Base-by-base conservation (phyloP, 2,113 vertebrate species). In the Poeciliopsis prolifica region DNA sequence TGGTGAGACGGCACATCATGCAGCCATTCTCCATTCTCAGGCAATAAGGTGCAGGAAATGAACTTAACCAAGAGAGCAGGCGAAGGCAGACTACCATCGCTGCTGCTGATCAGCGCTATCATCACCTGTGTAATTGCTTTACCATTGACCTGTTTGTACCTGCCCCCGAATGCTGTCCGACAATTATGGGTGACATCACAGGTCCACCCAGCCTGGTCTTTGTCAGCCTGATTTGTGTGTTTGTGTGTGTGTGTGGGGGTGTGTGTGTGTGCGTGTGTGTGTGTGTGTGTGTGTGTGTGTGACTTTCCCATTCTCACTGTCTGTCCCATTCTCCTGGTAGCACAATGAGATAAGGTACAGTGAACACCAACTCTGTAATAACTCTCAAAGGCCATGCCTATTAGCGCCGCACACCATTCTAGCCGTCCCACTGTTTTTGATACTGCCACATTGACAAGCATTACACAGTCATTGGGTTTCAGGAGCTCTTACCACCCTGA, bases 391-490 rank as follows among this genome's bases (percentile, higher is more conserved):
- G 91, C 91, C 85, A 74, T 82, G 87, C 68, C 88, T 85, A 89
- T 91, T 92, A 91, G 87, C 82, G 85, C 81, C 79, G 78, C 90
- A 91, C 91, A 93, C 87, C 87, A 86, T 78, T 86, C 85, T 80
- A 35, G 26, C 72, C 67, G 79, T 79, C 79, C 69, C 84, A 62
- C 85, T 70, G 63, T 83, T 67, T 85, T 75, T 72, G 73, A 83
- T 80, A 79, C 84, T 78, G 67, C 91, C 72, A 89, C 91, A 89
- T 93, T 93, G 89, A 91, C 74, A 78, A 89, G 82, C 87, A 87
- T 91, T 90, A 93, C 87, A 90, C 80, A 91, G 91, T 80, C 89
- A 87, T 88, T 92, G 90, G 89, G 88, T 93, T 92, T 92, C 88
- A 86, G 81, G 89, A 91, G 79, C 66, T 82, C 85, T 90, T 83